Conservation (phyloP, 2,888 invertebrate species). For the Drosophila lutescens region DNA sequence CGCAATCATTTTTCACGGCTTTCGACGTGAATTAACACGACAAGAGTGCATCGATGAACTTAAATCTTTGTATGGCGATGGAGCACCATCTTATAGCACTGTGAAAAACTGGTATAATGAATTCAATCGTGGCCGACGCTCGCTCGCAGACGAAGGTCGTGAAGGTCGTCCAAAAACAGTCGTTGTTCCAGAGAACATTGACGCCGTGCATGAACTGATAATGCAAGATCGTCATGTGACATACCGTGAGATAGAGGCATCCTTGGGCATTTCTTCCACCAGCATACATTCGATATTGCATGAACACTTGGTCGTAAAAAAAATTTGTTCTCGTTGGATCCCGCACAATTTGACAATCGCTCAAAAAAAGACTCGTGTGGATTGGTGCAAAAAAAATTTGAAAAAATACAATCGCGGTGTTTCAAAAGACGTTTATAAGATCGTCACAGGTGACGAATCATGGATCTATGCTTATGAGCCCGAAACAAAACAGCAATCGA, state of each 20-base stretch:
- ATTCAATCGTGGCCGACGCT: slow-evolving; percentile 1
- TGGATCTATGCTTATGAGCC: background rate
- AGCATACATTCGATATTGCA: slow-evolving; percentile 1
- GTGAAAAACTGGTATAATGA: background rate
- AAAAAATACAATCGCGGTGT: no score
- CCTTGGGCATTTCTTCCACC: slow-evolving; percentile 4
- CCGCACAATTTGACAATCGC: background rate
- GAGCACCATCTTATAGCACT: background rate
- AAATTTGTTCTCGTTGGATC: background rate
- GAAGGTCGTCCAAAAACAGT: no score
- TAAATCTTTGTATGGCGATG: slow-evolving; percentile 3
- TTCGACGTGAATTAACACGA: slow-evolving; percentile 6
- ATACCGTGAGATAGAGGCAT: slow-evolving; percentile 1
- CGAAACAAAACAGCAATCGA: slow-evolving; percentile 1
- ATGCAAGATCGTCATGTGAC: slow-evolving; percentile 2
- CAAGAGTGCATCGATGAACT: slow-evolving; percentile 9
- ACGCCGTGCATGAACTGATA: slow-evolving; percentile 2
- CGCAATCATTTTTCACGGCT: background rate
- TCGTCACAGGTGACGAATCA: slow-evolving; percentile 4
- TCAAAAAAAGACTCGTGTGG: background rate
- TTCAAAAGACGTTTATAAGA: background rate
- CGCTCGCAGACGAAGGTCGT: background rate
- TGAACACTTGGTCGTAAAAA: background rate
- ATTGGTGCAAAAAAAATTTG: background rate
- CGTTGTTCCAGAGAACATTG: no score